phyloP scores from a whole-genome alignment of 2,888 invertebrate genomes.

The Nephrotoma guestfalica region DNA sequence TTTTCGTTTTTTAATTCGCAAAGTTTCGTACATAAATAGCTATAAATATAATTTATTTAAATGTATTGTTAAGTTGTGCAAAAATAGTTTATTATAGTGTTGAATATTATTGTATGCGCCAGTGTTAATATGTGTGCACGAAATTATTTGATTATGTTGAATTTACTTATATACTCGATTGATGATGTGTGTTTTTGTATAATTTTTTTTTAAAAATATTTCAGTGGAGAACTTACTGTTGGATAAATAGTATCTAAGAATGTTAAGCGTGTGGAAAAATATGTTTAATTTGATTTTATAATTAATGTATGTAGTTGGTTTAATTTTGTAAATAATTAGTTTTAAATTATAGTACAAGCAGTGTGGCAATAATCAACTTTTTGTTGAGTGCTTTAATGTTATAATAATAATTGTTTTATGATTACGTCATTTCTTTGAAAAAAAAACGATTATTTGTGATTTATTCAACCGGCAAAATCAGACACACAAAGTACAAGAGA shows the following conservation, averaged over 20 bases:
- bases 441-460: background rate
- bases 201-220: background rate
- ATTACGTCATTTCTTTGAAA: background rate
- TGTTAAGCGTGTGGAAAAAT: background rate
- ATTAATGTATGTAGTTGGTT: background rate
- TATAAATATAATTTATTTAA: background rate
- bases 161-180: background rate
- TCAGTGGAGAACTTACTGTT: background rate
- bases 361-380: background rate
- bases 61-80: background rate
- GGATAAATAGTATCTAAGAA: background rate
- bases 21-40: background rate
- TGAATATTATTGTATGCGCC: background rate
- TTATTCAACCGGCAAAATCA: background rate
- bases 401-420: background rate
- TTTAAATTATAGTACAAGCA: background rate
- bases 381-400: background rate
- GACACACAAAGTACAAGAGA: background rate
- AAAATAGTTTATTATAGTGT: background rate
- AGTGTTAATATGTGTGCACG: background rate
- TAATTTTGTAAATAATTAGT: background rate
- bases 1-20: background rate
- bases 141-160: background rate
- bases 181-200: background rate
- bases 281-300: background rate